These are phyloP conservation scores for Rafetus swinhoei DNA, from an alignment of 2,113 vertebrate species.

Conservation along the genomic window DNA sequence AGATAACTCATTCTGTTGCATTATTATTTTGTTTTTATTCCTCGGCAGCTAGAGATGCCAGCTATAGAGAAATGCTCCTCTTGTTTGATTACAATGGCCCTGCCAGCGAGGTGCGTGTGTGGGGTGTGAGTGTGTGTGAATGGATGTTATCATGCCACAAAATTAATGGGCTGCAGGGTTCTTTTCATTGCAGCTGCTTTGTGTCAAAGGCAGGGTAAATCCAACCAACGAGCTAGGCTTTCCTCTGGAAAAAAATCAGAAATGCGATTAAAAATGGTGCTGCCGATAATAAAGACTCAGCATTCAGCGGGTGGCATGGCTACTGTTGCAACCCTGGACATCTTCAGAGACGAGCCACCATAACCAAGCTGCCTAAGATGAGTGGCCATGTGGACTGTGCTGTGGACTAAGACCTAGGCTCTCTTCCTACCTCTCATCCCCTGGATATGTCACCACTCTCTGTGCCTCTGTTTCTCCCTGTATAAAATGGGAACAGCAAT, in stretches of 20 bases:
- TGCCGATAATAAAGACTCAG: neutral
- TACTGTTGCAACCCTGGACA: neutral
- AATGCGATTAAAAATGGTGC: neutral
- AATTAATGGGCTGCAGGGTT: conserved; percentile 62
- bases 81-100: conserved; percentile 27
- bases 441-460: neutral
- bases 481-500: accelerated
- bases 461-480: accelerated
- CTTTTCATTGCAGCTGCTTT: conserved; percentile 56
- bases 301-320: neutral
- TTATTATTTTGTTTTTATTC: conserved; percentile 52
- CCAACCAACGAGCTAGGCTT: conserved; percentile 1
- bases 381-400: neutral
- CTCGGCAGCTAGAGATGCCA: neutral
- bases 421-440: neutral
- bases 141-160: conserved; percentile 65
- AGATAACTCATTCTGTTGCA: conserved; percentile 62
- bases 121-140: neutral
- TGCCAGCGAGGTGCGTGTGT: neutral
- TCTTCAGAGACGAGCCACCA: neutral
- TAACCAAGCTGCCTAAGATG: neutral
- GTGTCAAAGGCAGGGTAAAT: conserved; percentile 51
- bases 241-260: neutral
- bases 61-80: conserved; percentile 39
- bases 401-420: neutral